These are phyloP conservation scores for Bemisia tabaci DNA, from an alignment of 1,140 invertebrate genomes.

Conservation along the genomic window DNA sequence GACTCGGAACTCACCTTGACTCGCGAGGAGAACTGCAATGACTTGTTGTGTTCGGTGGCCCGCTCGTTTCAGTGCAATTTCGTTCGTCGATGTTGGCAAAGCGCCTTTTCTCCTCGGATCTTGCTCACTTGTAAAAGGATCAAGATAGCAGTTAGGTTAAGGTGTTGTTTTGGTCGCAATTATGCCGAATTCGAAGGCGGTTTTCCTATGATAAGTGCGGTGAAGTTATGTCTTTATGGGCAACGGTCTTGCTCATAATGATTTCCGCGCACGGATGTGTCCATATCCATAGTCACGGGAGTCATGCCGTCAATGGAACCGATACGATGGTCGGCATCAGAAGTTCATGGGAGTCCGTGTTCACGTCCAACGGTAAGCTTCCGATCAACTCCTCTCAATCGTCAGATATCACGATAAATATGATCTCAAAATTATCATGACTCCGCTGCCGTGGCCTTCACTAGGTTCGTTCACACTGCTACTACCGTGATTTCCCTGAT, in stretches of 20 bases:
- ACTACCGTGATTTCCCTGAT: no score
- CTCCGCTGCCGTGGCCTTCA: no score
- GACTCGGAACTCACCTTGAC: no score
- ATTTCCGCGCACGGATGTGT: neutral
- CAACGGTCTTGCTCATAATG: neutral
- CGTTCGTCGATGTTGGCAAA: neutral
- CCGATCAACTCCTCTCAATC: no score
- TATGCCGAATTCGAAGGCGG: neutral
- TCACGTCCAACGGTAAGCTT: neutral
- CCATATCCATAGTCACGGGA: neutral
- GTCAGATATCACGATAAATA: no score
- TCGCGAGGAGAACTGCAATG: no score
- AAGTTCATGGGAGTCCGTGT: neutral
- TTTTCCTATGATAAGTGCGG: neutral
- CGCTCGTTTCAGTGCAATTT: neutral
- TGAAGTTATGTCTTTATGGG: neutral
- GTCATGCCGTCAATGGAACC: neutral
- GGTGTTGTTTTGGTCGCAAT: neutral
- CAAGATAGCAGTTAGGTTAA: neutral
- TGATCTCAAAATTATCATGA: no score
- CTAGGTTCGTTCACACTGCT: no score
- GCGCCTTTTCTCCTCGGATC: neutral
- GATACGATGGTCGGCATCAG: neutral
- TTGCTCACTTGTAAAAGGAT: neutral
- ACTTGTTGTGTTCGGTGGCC: no score